Evolutionary conservation across 2,797 vertebrate species (phyloP).

Genomic region (Characodon lateralis): DNA sequence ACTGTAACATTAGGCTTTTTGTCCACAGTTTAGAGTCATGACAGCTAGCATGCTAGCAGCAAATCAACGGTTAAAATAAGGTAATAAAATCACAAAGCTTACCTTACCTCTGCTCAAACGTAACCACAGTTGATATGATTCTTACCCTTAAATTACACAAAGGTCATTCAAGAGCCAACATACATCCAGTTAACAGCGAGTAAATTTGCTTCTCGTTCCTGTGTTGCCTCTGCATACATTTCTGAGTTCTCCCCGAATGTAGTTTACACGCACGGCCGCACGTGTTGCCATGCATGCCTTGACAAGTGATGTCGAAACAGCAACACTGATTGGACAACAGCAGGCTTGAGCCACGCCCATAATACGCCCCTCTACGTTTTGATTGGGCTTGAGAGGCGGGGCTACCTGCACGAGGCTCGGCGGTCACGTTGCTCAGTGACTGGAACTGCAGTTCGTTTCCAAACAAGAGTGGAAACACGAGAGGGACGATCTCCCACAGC

Average conservation of each 20-base stretch:
- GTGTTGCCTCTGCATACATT: conserved; percentile 19
- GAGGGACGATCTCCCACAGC: conserved; percentile 27
- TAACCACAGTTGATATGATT: background rate
- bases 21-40: background rate
- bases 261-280: conserved; percentile 77
- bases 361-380: background rate
- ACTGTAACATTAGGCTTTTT: background rate
- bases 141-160: background rate
- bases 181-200: background rate
- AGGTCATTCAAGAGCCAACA: background rate
- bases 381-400: conserved; percentile 62
- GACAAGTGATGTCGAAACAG: conserved; percentile 1
- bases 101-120: conserved; percentile 13
- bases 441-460: conserved; percentile 48
- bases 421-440: conserved; percentile 74
- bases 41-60: conserved; percentile 21
- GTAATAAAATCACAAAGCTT: conserved; percentile 8
- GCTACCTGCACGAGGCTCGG: conserved; percentile 64
- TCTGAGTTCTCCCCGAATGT: conserved; percentile 19
- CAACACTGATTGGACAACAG: conserved; percentile 53
- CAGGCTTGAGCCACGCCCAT: background rate
- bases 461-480: conserved; percentile 48
- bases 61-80: background rate
- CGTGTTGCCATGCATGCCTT: conserved; percentile 58
- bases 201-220: background rate